phyloP scores from a whole-genome alignment of 2,888 invertebrate species.

The Syrista parreyssii region DNA sequence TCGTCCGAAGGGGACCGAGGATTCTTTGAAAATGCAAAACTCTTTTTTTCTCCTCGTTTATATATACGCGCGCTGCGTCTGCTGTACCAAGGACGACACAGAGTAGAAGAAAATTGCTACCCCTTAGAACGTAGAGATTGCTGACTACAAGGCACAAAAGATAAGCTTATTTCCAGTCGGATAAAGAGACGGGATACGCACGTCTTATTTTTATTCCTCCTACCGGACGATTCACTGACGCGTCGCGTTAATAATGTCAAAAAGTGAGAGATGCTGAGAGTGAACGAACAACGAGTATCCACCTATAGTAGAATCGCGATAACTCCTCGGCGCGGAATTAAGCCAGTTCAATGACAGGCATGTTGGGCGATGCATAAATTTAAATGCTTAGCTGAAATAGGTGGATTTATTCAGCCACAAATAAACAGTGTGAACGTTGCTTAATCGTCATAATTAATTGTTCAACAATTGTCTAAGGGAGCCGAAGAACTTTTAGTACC shows the following conservation, averaged over 20 bases:
- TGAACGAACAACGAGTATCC: neutral
- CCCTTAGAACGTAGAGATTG: neutral
- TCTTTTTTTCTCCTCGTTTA: neutral
- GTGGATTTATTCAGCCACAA: neutral
- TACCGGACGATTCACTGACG: neutral
- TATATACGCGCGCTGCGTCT: neutral
- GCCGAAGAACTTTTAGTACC: neutral
- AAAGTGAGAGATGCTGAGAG: neutral
- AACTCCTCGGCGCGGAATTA: neutral
- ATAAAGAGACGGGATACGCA: neutral
- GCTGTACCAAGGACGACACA: neutral
- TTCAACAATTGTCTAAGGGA: neutral
- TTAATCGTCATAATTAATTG: neutral
- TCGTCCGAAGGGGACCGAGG: neutral
- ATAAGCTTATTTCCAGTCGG: neutral
- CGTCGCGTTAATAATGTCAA: neutral
- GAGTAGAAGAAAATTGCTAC: neutral
- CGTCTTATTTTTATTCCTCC: neutral
- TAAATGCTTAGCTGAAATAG: neutral
- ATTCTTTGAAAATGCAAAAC: conserved; percentile 57
- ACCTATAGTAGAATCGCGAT: neutral
- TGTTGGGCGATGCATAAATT: neutral
- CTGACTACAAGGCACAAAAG: neutral
- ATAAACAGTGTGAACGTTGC: neutral
- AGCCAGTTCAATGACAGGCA: too few relatives aligned